phyloP scores from a whole-genome alignment of 2,888 invertebrate genomes.

The Anaspis maculata region DNA sequence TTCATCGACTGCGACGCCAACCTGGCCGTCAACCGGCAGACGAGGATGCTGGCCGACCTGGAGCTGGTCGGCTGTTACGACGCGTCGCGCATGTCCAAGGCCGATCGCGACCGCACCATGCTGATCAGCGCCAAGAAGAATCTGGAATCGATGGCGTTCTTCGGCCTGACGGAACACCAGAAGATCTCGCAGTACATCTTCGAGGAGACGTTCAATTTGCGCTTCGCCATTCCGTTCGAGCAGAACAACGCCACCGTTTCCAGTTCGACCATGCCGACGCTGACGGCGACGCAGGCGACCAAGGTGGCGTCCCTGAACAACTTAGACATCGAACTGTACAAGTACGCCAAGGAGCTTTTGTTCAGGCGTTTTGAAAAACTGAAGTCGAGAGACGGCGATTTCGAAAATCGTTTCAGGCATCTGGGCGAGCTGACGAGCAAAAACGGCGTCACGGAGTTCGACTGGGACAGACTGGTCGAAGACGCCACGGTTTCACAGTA shows the following conservation, averaged over 20 bases:
- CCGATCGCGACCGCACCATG: conserved; percentile 76
- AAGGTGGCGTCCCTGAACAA: conserved; percentile 74
- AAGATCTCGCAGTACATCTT: conserved; percentile 88
- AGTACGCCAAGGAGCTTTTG: conserved; percentile 84
- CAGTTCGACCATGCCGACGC: conserved; percentile 68
- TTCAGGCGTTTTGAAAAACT: conserved; percentile 75
- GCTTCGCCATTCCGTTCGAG: conserved; percentile 83
- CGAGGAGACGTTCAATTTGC: conserved; percentile 86
- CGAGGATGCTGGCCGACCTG: conserved; percentile 94
- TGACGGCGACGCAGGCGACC: conserved; percentile 65
- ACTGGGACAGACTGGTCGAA: conserved; percentile 79
- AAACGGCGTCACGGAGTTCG: conserved; percentile 74
- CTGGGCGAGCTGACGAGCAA: conserved; percentile 71
- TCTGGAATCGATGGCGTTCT: conserved; percentile 91
- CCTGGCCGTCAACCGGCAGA: conserved; percentile 93
- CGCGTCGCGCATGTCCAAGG: conserved; percentile 61
- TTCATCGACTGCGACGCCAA: conserved; percentile 90
- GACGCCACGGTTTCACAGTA: conserved; percentile 38
- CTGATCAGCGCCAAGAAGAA: conserved; percentile 93
- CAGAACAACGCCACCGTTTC: conserved; percentile 90
- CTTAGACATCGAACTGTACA: conserved; percentile 87
- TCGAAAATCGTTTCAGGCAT: conserved; percentile 74
- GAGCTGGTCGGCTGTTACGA: conserved; percentile 95
- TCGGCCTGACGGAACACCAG: conserved; percentile 94
- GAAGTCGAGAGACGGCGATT: conserved; percentile 72